Evolutionary conservation across 2,888 invertebrate species (phyloP).

Genomic region (Lycia hirtaria): DNA sequence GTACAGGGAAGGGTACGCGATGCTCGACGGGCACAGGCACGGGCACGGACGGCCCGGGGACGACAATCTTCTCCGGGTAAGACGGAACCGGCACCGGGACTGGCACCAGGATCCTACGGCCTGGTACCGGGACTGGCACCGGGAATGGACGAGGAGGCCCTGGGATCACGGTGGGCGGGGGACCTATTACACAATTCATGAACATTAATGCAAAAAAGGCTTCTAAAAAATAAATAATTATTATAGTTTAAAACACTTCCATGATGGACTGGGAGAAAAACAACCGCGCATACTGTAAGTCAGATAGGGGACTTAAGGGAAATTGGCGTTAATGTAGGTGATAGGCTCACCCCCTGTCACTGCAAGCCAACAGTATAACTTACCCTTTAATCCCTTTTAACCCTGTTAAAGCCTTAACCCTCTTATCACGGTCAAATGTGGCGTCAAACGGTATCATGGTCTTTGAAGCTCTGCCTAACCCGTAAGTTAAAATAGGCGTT

Average conservation of each 20-base stretch:
- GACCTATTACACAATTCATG: slow-evolving; percentile 52
- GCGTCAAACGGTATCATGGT: too few species aligned
- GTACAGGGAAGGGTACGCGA: slow-evolving; percentile 52
- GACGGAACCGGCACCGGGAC: slow-evolving; percentile 62
- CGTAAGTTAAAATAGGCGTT: too few species aligned
- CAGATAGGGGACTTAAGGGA: too few species aligned
- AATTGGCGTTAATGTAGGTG: too few species aligned
- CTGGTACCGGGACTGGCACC: slow-evolving; percentile 68
- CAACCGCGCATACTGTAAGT: too few species aligned
- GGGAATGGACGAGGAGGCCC: slow-evolving; percentile 72
- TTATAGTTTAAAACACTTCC: slow-evolving; percentile 31
- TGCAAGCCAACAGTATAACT: too few species aligned
- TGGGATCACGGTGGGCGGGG: slow-evolving; percentile 65
- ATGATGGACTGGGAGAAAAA: too few species aligned
- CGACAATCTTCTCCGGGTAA: slow-evolving; percentile 56
- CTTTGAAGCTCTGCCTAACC: too few species aligned
- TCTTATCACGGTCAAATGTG: too few species aligned
- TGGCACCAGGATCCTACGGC: slow-evolving; percentile 57
- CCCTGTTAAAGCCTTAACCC: too few species aligned
- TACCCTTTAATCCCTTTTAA: too few species aligned
- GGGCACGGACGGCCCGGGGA: slow-evolving; percentile 53
- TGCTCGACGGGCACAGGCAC: slow-evolving; percentile 60
- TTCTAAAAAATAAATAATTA: not conserved
- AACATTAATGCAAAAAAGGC: not conserved
- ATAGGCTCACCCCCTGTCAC: too few species aligned